Base-by-base conservation (phyloP, 1,140 invertebrate species). In the Lordiphosa mommai region DNA sequence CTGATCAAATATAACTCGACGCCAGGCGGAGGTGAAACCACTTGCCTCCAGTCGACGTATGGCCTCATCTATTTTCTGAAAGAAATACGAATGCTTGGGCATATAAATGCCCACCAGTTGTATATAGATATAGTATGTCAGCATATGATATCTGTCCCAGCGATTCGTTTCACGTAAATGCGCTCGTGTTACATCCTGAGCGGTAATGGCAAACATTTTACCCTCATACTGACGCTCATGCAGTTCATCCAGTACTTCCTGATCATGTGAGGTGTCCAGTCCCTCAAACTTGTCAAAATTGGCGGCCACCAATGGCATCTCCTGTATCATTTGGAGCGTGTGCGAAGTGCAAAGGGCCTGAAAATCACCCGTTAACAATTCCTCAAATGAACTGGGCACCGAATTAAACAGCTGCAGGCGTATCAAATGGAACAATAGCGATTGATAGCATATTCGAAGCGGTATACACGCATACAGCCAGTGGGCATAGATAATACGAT, bases 401-500 rank as follows among this genome's bases (percentile, higher is more conserved):
- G 51, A 34, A 2, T 10, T 55, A 14, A 61, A 64, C 40, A 86
- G 8, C 38, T 86, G 80, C 17, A 65, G 8, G 1, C 82, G 57
- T 10, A 86, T 76, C 5, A 86, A 57, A 3, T 87, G 79, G 32
- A 79, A 87, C 8, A 87, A 53, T 13, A 87, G 55, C 1, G 77
- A 77, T 7, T 87, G 76, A 33, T 87, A 87, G 43, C 20, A 58
- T 5, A 86, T 57, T 2, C 84, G 46, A 29, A 87, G 34, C 0
- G 77, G 64, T 0, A 86, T 50, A 23, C 63, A 72, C 17, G 73
- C 61, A 20, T 61, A 60, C n/a, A 86, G 38, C 84, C 84, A 86
- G 13, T 87, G 73, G 10, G 59, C 48, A 10, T 70, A 71, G 43
- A 84, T 60, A 9, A 69, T n/a, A 1, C 84, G 72, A 5, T 68